A percentile compares a stretch with the other conserved stretches of the same genome.
Evolutionary conservation across 2,113 vertebrate species (phyloP).

Genomic region (Rostratula benghalensis): DNA sequence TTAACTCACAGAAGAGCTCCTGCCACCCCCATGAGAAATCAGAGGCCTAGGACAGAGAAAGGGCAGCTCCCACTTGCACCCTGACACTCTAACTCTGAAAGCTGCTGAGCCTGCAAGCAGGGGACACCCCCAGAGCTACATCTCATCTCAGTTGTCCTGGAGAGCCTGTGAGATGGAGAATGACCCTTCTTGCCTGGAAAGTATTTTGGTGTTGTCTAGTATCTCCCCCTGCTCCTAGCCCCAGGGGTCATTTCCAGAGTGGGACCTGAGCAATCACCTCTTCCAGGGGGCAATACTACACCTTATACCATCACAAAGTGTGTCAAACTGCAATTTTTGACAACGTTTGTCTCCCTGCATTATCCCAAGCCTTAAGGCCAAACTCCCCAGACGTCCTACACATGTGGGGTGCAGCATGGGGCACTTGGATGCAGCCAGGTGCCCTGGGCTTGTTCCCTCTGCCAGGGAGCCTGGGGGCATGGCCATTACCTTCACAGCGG

Average conservation of each 20-base stretch:
- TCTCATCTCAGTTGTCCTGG: neutral
- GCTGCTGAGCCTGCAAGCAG: neutral
- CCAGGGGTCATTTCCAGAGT: neutral
- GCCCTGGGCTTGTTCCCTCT: neutral
- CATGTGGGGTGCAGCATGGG: fast-evolving
- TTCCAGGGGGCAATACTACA: neutral
- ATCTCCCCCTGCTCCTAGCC: neutral
- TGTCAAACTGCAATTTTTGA: neutral
- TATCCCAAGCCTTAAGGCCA: neutral
- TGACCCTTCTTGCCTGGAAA: neutral
- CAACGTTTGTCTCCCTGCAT: neutral
- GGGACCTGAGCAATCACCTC: neutral
- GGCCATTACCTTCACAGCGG: constrained; percentile 85
- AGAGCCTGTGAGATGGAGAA: neutral
- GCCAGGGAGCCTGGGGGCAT: neutral
- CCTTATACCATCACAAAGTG: neutral
- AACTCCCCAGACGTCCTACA: neutral
- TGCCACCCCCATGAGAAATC: neutral
- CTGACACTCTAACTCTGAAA: neutral
- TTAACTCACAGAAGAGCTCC: neutral
- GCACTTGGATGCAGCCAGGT: neutral
- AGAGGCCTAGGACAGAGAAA: neutral
- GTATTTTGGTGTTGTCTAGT: neutral
- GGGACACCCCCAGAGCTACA: fast-evolving
- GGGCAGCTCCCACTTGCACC: neutral